Percentiles rank a stretch among this genome's conserved stretches.
Evolutionary conservation across 1,140 invertebrate genomes (phyloP).

Genomic region (Bombyx mori): DNA sequence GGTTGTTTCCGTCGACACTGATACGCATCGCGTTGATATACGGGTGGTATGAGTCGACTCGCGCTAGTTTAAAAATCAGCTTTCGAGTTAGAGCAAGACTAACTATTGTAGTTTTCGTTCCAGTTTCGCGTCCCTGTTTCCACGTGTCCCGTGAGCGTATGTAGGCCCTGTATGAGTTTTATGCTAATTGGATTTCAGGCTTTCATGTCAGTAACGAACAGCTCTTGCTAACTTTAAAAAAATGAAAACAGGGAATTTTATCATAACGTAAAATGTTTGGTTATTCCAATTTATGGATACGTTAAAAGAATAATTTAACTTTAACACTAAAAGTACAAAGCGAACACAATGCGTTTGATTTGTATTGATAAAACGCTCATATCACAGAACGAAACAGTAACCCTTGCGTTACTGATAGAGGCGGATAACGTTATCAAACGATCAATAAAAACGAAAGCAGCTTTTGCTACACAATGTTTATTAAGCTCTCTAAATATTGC

Average conservation of each 20-base stretch:
- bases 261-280: too few species aligned
- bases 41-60: conserved; percentile 45
- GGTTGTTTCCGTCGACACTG: conserved; percentile 40
- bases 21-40: conserved; percentile 49
- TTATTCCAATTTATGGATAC: too few species aligned
- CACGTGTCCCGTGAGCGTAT: conserved; percentile 18
- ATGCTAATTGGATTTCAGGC: conserved; percentile 35
- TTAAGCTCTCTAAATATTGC: too few species aligned
- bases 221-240: not conserved
- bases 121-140: conserved; percentile 31
- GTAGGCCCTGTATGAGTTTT: conserved; percentile 27
- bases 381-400: too few species aligned
- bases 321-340: too few species aligned
- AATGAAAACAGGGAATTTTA: conserved; percentile 21
- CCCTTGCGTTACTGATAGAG: conserved; percentile 21
- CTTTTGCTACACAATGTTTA: conserved; percentile 16
- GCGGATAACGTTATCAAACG: conserved; percentile 51
- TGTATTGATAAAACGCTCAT: too few species aligned
- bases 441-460: conserved; percentile 48
- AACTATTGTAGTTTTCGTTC: conserved; percentile 40
- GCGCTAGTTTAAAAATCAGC: conserved; percentile 49
- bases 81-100: conserved; percentile 35
- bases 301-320: too few species aligned
- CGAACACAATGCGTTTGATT: too few species aligned
- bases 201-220: not conserved